phyloP scores from a whole-genome alignment of 1,140 invertebrate genomes.

The silkworm (Bombyx mori) region DNA sequence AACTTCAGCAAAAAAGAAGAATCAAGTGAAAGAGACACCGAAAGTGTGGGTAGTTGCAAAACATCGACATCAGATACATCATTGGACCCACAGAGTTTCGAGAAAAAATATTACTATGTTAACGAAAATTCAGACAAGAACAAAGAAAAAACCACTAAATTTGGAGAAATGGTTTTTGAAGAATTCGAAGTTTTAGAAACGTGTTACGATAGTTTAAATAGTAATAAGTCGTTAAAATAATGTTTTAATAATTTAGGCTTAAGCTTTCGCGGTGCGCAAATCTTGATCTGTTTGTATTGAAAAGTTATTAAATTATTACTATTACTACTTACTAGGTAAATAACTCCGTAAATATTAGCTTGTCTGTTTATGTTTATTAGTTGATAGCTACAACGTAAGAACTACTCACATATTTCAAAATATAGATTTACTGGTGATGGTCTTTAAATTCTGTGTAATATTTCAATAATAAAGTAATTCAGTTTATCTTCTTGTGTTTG shows the following conservation, averaged over 20 bases:
- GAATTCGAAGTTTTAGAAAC: constrained; percentile 81
- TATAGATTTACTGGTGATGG: constrained; percentile 41
- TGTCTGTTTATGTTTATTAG: too few relatives aligned
- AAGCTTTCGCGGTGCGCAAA: constrained; percentile 41
- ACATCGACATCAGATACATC: constrained; percentile 31
- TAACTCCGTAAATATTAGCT: too few relatives aligned
- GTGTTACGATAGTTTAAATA: constrained; percentile 74
- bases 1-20: constrained; percentile 16
- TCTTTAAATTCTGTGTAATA: constrained; percentile 21
- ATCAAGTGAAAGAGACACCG: constrained; percentile 25
- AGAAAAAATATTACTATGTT: constrained; percentile 68
- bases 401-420: too few relatives aligned
- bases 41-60: constrained; percentile 25
- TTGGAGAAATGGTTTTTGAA: constrained; percentile 87
- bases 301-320: constrained; percentile 61
- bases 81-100: constrained; percentile 45
- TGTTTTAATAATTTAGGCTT: constrained; percentile 20
- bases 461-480: constrained; percentile 49
- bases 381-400: too few relatives aligned
- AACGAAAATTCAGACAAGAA: constrained; percentile 65
- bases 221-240: constrained; percentile 63
- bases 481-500: constrained; percentile 25
- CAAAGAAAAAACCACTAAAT: constrained; percentile 72
- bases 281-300: constrained; percentile 55
- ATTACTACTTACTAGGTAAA: constrained; percentile 34